These are phyloP conservation scores for Neoaliturus tenellus DNA, from an alignment of 2,888 invertebrate species.

Conservation along the genomic window DNA sequence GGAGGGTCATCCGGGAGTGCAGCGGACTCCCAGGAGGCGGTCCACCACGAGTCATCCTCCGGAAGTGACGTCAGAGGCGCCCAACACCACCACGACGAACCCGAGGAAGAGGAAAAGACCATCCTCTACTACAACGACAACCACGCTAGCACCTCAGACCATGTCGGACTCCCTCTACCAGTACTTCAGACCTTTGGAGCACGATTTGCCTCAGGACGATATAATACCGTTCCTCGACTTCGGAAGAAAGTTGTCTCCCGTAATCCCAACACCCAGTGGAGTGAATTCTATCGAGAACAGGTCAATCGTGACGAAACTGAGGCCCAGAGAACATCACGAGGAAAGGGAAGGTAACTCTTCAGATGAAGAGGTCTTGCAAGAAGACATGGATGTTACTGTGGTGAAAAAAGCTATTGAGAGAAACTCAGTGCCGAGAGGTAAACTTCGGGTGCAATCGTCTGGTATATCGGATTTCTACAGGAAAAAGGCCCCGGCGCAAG, in stretches of 20 bases:
- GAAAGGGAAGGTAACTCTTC: conserved; percentile 36
- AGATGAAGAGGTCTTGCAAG: conserved; percentile 70
- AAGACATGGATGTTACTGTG: conserved; percentile 70
- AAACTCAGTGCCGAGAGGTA: conserved; percentile 69
- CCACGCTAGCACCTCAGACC: conserved; percentile 59
- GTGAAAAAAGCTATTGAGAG: conserved; percentile 70
- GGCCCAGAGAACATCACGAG: conserved; percentile 61
- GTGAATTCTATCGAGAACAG: conserved; percentile 69
- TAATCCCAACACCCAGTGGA: conserved; percentile 69
- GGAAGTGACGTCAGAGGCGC: conserved; percentile 4
- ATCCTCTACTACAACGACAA: conserved; percentile 38
- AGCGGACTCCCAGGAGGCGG: neutral
- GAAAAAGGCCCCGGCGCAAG: conserved; percentile 38
- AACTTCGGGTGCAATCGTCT: conserved; percentile 54
- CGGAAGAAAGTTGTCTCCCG: conserved; percentile 78
- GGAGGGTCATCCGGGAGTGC: neutral
- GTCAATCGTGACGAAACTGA: conserved; percentile 64
- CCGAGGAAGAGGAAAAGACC: conserved; percentile 49
- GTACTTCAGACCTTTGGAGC: conserved; percentile 79
- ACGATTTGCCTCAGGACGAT: conserved; percentile 77
- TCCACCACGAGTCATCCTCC: neutral
- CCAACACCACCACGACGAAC: conserved; percentile 3
- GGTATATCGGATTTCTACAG: conserved; percentile 58
- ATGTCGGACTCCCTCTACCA: conserved; percentile 74
- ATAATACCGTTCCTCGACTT: conserved; percentile 84